Conservation (phyloP, 1,140 invertebrate genomes). For the Anoplolepis gracilipes region DNA sequence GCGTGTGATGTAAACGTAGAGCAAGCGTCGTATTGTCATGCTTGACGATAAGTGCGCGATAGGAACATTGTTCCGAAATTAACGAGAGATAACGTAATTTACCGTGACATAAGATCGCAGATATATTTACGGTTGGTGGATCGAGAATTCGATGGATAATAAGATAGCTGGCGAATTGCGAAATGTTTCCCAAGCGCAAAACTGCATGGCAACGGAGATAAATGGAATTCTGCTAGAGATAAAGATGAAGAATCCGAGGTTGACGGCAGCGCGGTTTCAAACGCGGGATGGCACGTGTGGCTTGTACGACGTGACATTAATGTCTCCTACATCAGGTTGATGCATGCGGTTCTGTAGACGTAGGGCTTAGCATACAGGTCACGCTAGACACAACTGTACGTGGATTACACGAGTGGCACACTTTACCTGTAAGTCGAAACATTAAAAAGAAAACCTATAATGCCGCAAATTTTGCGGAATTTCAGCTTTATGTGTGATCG, state of each 20-base stretch:
- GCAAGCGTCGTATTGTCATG: background rate
- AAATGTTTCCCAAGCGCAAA: constrained; percentile 44
- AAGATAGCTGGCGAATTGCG: constrained; percentile 30
- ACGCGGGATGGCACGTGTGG: constrained; percentile 52
- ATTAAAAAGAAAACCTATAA: constrained; percentile 21
- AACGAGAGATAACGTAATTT: constrained; percentile 23
- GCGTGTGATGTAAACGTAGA: background rate
- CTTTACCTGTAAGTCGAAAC: constrained; percentile 8
- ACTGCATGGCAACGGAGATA: constrained; percentile 46
- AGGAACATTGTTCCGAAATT: background rate
- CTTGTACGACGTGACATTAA: constrained; percentile 64
- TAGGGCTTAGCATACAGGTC: constrained; percentile 59
- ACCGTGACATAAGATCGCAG: background rate
- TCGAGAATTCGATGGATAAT: constrained; percentile 36
- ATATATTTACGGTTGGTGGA: constrained; percentile 16
- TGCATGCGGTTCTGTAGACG: constrained; percentile 57
- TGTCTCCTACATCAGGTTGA: constrained; percentile 64
- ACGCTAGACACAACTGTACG: constrained; percentile 55
- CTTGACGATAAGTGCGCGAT: constrained; percentile 1
- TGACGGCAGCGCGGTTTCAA: constrained; percentile 50
- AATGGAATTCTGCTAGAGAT: constrained; percentile 48
- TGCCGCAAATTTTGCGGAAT: background rate
- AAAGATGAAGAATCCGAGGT: constrained; percentile 61
- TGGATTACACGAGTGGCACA: constrained; percentile 53
- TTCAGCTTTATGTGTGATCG: background rate